Conservation (phyloP, 2,797 vertebrate species). For the Uromys caudimaculatus region DNA sequence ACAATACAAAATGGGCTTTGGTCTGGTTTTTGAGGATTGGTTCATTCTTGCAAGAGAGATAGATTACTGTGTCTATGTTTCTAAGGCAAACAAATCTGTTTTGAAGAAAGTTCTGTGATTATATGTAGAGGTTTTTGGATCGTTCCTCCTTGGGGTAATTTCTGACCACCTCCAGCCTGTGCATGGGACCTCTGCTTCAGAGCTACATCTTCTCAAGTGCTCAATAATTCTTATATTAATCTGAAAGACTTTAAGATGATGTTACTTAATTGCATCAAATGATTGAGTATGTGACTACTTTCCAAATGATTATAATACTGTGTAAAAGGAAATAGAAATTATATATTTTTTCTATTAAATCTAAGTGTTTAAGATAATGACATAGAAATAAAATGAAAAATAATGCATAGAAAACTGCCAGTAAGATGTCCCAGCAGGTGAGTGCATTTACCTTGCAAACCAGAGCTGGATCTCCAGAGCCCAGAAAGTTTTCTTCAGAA, state of each 20-base stretch:
- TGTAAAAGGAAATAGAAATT: neutral
- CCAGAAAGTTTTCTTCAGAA: neutral
- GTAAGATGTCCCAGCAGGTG: neutral
- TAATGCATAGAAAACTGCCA: neutral
- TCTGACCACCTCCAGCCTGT: neutral
- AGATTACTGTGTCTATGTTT: neutral
- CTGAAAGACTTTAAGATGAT: neutral
- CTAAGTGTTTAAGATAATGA: neutral
- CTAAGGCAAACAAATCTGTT: neutral
- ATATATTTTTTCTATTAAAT: neutral
- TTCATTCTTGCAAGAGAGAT: neutral
- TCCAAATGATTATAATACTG: neutral
- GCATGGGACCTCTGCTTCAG: neutral
- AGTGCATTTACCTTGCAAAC: neutral
- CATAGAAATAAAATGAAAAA: neutral
- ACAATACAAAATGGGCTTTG: neutral
- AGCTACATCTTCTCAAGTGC: neutral
- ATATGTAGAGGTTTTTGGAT: neutral
- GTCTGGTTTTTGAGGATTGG: neutral
- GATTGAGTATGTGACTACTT: neutral
- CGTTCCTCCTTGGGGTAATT: neutral
- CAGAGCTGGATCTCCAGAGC: neutral
- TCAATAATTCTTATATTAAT: neutral
- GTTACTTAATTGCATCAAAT: constrained; percentile 8
- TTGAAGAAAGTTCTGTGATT: neutral